Percentiles rank a stretch among this genome's conserved stretches.
Conservation (phyloP, 2,888 invertebrate species). For the Andrena bicolor region DNA sequence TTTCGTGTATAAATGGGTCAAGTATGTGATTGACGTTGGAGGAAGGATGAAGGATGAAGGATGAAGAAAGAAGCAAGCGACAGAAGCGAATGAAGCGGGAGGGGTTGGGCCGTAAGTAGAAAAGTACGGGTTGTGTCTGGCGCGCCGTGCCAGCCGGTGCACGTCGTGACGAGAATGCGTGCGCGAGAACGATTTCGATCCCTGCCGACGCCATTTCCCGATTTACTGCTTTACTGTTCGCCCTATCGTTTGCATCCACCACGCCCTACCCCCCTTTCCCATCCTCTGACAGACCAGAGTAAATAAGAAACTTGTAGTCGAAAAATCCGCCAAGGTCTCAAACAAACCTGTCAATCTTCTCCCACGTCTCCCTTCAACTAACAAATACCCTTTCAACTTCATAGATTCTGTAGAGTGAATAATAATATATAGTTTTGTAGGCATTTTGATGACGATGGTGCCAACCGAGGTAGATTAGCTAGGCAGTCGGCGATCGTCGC, state of each 20-base stretch:
- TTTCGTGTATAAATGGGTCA: constrained; percentile 51
- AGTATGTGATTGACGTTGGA: constrained; percentile 23
- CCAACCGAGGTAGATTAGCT: no score
- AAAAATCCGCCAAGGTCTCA: neutral
- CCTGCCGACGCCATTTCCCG: constrained; percentile 66
- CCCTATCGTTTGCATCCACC: constrained; percentile 55
- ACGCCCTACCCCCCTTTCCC: neutral
- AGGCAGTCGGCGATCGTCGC: no score
- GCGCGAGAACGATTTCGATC: constrained; percentile 72
- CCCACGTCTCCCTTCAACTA: neutral
- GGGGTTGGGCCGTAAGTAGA: constrained; percentile 71
- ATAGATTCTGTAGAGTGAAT: no score
- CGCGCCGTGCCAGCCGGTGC: constrained; percentile 77
- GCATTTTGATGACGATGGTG: no score
- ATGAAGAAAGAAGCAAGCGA: constrained; percentile 25
- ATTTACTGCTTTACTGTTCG: constrained; percentile 67
- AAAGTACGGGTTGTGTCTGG: constrained; percentile 75
- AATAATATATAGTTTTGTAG: no score
- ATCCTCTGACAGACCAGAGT: neutral
- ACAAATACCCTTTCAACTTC: no score
- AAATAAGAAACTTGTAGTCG: constrained; percentile 16
- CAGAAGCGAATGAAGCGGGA: constrained; percentile 29
- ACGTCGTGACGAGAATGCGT: constrained; percentile 77
- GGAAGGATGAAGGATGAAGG: constrained; percentile 17
- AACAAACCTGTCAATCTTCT: neutral